Percentiles rank a stretch among this genome's conserved stretches.
Evolutionary conservation across 2,797 vertebrate species (phyloP).

Genomic region (Caiman crocodilus): DNA sequence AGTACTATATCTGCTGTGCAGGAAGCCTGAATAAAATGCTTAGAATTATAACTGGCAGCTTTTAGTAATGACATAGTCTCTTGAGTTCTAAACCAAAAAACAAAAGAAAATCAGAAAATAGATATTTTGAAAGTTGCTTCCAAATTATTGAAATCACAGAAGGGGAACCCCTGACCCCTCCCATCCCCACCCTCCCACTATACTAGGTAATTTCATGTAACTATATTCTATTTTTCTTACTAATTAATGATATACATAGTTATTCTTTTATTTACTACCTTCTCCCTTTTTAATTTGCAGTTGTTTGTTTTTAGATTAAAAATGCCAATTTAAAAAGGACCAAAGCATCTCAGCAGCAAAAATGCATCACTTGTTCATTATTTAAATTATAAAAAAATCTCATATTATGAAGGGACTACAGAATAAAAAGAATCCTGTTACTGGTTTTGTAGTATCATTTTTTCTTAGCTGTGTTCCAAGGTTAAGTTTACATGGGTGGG

Average conservation of each 20-base stretch:
- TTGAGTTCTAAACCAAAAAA: conserved; percentile 8
- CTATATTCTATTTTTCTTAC: not conserved
- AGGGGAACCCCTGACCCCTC: not conserved
- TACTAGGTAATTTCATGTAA: not conserved
- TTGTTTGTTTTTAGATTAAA: conserved; percentile 18
- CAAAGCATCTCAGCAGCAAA: conserved; percentile 27
- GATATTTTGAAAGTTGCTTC: not conserved
- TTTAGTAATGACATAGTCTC: not conserved
- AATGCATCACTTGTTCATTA: conserved; percentile 52
- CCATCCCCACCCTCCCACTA: no score
- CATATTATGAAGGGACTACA: conserved; percentile 4
- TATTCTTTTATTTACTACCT: conserved; percentile 4
- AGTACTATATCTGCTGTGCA: not conserved
- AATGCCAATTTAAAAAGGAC: conserved; percentile 11
- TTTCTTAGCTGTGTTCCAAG: conserved; percentile 42
- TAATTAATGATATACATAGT: not conserved
- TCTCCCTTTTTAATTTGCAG: not conserved
- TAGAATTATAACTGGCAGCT: not conserved
- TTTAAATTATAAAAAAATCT: conserved; percentile 46
- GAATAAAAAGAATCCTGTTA: conserved; percentile 6
- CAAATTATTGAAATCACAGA: not conserved
- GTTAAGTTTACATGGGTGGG: conserved; percentile 28
- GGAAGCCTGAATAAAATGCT: not conserved
- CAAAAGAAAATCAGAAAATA: not conserved
- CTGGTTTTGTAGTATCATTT: conserved; percentile 51